phyloP scores from a whole-genome alignment of 2,113 vertebrate species.

The Brachyistius frenatus region DNA sequence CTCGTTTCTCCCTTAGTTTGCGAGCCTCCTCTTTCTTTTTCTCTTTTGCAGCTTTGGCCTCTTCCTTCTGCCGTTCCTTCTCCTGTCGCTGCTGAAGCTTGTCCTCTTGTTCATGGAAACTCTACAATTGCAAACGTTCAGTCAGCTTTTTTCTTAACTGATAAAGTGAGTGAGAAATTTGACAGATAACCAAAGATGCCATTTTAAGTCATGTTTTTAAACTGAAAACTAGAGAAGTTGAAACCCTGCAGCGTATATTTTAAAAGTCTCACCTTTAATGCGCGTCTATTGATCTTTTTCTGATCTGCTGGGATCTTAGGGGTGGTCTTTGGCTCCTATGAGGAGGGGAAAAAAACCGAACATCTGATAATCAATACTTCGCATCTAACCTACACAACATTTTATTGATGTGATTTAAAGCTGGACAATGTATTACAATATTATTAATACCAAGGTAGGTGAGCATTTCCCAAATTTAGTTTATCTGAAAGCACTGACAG shows the following conservation, averaged over 20 bases:
- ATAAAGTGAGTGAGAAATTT: not conserved
- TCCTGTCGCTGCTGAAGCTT: slow-evolving; percentile 83
- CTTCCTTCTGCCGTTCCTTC: slow-evolving; percentile 79
- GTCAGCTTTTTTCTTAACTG: not conserved
- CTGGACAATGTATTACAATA: not conserved
- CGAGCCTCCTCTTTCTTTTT: slow-evolving; percentile 83
- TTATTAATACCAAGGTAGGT: no score
- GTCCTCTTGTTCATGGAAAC: slow-evolving; percentile 83
- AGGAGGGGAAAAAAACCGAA: not conserved
- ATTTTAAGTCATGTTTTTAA: not conserved
- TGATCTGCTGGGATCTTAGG: slow-evolving; percentile 63
- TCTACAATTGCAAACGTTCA: slow-evolving; percentile 54
- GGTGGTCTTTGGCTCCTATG: slow-evolving; percentile 72
- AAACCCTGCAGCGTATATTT: not conserved
- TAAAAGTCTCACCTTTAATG: slow-evolving; percentile 76
- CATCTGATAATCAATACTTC: not conserved
- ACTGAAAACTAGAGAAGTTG: not conserved
- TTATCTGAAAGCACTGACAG: no score
- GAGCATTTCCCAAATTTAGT: not conserved
- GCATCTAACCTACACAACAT: not conserved
- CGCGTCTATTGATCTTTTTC: slow-evolving; percentile 77
- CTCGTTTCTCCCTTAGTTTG: slow-evolving; percentile 87
- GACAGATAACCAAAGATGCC: not conserved
- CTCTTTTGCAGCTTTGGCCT: slow-evolving; percentile 82
- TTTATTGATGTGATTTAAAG: not conserved